These are phyloP conservation scores for Tapirus terrestris DNA, from an alignment of 2,113 vertebrate genomes.

Conservation along the genomic window DNA sequence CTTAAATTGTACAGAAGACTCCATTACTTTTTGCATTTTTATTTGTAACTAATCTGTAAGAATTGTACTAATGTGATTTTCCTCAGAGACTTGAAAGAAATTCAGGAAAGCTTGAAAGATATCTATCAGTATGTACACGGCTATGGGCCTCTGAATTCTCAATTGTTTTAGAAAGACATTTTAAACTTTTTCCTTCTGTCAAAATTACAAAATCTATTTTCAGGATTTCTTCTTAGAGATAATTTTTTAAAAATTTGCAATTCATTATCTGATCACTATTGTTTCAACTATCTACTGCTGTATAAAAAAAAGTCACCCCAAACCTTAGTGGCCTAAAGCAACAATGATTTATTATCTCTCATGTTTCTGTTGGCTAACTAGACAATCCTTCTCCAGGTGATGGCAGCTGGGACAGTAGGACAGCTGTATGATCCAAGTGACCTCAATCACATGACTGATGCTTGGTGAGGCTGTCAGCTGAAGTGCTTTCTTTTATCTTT, in stretches of 20 bases:
- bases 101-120: background rate
- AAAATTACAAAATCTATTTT: background rate
- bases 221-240: background rate
- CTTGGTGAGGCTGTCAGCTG: background rate
- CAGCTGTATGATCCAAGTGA: no score
- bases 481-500: no score
- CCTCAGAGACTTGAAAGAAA: background rate
- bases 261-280: background rate
- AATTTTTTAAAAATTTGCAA: background rate
- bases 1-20: background rate
- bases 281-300: background rate
- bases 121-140: no score
- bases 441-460: background rate
- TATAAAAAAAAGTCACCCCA: background rate
- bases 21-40: background rate
- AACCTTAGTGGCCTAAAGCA: background rate
- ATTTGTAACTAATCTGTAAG: background rate
- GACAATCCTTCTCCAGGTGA: background rate
- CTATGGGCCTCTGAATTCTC: background rate
- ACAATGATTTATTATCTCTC: background rate
- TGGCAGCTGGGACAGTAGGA: background rate
- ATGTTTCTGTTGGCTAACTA: background rate
- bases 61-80: background rate
- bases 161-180: background rate
- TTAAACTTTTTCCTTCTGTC: background rate